Evolutionary conservation across 2,888 invertebrate genomes (phyloP).

Genomic region (Troilus luridus): DNA sequence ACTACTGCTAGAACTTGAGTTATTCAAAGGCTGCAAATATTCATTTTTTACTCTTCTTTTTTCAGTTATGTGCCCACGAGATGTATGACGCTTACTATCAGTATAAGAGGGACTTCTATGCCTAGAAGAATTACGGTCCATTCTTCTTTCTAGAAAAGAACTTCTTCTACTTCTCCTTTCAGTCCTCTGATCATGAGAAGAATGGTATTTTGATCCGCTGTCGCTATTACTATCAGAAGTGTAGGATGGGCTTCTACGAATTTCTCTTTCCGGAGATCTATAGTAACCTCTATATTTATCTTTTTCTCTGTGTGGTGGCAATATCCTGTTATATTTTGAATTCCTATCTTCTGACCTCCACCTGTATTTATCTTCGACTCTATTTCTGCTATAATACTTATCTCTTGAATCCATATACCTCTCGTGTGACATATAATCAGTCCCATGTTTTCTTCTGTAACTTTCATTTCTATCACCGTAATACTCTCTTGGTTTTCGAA

Average conservation of each 20-base stretch:
- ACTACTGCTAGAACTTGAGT: not conserved
- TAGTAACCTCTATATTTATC: not conserved
- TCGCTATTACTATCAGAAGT: constrained; percentile 6
- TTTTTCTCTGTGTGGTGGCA: not conserved
- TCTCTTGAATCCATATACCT: constrained; percentile 1
- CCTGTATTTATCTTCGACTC: not conserved
- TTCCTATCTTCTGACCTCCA: constrained; percentile 32
- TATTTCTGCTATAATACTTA: not conserved
- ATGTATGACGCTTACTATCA: not conserved
- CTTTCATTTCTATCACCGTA: not conserved
- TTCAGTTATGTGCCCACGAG: not conserved
- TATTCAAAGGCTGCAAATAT: not conserved
- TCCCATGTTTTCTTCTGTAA: not conserved
- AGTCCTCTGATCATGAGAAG: not conserved
- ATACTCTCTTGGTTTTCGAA: not conserved
- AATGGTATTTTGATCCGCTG: not conserved
- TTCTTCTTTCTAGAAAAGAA: constrained; percentile 4
- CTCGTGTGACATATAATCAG: not conserved
- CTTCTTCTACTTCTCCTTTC: not conserved
- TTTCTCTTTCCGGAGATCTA: not conserved
- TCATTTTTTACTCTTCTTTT: not conserved
- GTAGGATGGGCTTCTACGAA: not conserved
- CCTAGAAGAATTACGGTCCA: not conserved
- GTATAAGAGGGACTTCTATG: constrained; percentile 13
- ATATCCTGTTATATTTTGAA: not conserved